A percentile compares a stretch with the other conserved stretches of the same genome.
Conservation (phyloP, 2,797 vertebrate species). For the Psittacula echo region DNA sequence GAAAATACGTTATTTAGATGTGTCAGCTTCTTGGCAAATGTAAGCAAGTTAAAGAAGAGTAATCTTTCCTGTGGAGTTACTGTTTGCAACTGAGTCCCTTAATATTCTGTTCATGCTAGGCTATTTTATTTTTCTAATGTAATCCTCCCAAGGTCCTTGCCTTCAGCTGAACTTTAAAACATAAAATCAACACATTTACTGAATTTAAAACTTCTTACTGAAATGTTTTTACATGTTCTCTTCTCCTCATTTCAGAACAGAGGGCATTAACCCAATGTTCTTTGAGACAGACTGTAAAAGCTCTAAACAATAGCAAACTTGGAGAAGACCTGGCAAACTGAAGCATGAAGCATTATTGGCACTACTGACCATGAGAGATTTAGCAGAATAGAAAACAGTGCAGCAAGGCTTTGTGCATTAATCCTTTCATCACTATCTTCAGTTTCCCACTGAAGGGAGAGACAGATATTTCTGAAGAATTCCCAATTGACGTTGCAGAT, state of each 20-base stretch:
- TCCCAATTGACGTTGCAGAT: not conserved
- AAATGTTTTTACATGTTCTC: not conserved
- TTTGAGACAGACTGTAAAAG: not conserved
- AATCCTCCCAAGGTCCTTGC: not conserved
- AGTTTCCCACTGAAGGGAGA: not conserved
- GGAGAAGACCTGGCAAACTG: not conserved
- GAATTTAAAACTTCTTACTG: not conserved
- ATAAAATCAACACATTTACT: not conserved
- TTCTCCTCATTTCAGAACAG: not conserved
- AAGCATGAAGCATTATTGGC: not conserved
- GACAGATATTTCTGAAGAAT: not conserved
- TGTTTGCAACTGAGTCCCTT: not conserved
- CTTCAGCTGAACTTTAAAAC: constrained; percentile 22
- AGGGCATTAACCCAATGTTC: not conserved
- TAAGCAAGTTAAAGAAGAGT: not conserved
- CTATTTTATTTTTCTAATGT: constrained; percentile 19
- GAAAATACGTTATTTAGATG: constrained; percentile 9
- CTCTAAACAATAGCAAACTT: not conserved
- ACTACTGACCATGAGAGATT: not conserved
- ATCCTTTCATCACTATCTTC: not conserved
- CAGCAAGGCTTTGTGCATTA: not conserved
- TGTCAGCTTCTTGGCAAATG: constrained; percentile 11
- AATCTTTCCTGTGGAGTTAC: not conserved
- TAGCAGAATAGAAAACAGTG: not conserved
- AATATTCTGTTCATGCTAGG: not conserved